A percentile compares a stretch with the other conserved stretches of the same genome.
These are phyloP conservation scores for Eriosoma lanigerum DNA, from an alignment of 1,140 invertebrate species.

Conservation along the genomic window DNA sequence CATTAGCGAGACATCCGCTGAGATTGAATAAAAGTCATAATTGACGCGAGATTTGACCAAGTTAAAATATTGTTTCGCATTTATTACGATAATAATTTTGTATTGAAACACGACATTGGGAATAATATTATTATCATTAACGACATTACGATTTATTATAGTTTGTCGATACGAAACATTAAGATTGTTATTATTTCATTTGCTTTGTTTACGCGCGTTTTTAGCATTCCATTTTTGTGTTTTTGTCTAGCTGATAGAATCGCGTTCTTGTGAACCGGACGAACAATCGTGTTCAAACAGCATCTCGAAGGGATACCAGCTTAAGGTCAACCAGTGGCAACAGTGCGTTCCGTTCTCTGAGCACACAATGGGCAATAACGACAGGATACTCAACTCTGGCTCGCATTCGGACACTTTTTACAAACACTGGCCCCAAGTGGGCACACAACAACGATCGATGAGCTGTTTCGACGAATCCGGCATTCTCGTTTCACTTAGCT, in stretches of 20 bases:
- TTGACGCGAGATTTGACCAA: no score
- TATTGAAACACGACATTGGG: not conserved
- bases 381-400: constrained; percentile 47
- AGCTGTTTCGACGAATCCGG: constrained; percentile 56
- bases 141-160: not conserved
- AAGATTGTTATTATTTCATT: no score
- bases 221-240: not conserved
- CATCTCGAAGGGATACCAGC: constrained; percentile 51
- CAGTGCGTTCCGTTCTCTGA: constrained; percentile 53
- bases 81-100: constrained; percentile 29
- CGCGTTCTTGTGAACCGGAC: constrained; percentile 56
- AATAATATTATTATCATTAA: constrained; percentile 24
- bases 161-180: no score
- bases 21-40: no score
- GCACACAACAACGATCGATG: constrained; percentile 57
- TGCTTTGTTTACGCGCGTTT: not conserved
- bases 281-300: constrained; percentile 52
- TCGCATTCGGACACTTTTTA: constrained; percentile 56
- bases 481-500: constrained; percentile 27
- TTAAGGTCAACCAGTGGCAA: constrained; percentile 56
- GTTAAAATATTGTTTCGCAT: no score
- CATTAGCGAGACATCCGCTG: no score
- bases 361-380: not conserved
- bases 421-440: constrained; percentile 58
- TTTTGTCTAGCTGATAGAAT: constrained; percentile 56